Base-by-base conservation (phyloP, 1,140 invertebrate species). In the Aphelenchoides fujianensis region DNA sequence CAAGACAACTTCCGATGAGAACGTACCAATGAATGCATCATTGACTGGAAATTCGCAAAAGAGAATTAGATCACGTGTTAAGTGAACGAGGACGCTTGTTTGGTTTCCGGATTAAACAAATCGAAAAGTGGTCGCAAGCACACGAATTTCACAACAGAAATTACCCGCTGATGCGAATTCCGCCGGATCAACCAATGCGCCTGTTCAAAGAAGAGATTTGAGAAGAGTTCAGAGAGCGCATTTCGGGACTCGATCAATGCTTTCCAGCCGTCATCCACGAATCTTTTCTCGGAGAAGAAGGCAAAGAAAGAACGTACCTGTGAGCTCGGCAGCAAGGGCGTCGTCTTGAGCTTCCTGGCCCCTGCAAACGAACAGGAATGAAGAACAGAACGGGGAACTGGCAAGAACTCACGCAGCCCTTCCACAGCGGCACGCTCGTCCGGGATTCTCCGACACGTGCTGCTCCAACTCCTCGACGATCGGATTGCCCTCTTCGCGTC, bases 11-110 rank as follows among this genome's bases (percentile, higher is more conserved):
- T n/a, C n/a, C n/a, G n/a, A n/a, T n/a, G n/a, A n/a, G n/a, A 84
- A 89, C 94, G 95, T 92, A 97, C 94, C 95, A 87, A 96, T 97
- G 88, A 97, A 97, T 88, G 96, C 97, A 90, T 97, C 94, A 88
- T 95, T 97, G 89, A 94, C 93, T 95, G 89, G 86, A n/a, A 82
- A 81, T 48, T 48, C 12, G 34, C 55, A 59, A 59, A 5, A 19
- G 34, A 23, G 12, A 12, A 48, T 48, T 48, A 48, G 41, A 7
- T 7, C 23, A 32, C 55, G 19, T 59, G 7, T 59, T 59, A 59
- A 59, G 28, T 19, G 19, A 59, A 48, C 41, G 23, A 48, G 41
- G 12, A 23, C 12, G 41, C n/a, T 27, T 69, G 2, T 7, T 28
- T 55, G 55, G 55, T 28, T 32, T 19, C 37, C 27, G 36, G 19